Evolutionary conservation across 2,888 invertebrate genomes (phyloP).

Genomic region (Camptogramma bilineatum): DNA sequence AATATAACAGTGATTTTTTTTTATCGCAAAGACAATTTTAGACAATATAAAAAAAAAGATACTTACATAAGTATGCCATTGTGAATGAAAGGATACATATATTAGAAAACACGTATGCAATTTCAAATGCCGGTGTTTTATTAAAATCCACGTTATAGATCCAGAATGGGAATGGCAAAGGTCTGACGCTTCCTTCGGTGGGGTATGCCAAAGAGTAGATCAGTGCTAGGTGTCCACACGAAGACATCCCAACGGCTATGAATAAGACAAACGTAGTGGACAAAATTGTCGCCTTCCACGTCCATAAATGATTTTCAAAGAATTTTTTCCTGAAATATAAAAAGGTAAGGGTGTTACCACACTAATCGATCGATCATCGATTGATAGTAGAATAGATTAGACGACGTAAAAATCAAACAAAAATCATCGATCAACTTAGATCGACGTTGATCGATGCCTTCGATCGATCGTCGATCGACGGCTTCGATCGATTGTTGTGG

Average conservation of each 20-base stretch:
- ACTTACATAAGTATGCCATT: slow-evolving; percentile 31
- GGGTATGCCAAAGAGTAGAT: neutral
- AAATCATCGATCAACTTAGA: too few relatives aligned
- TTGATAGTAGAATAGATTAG: too few relatives aligned
- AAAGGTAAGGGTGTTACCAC: neutral
- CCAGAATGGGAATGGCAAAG: slow-evolving; percentile 33
- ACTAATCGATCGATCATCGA: too few relatives aligned
- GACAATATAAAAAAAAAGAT: neutral
- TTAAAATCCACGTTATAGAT: slow-evolving; percentile 15
- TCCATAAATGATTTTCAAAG: slow-evolving; percentile 32
- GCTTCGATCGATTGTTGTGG: too few relatives aligned
- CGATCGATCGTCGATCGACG: too few relatives aligned
- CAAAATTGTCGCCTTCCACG: slow-evolving; percentile 26
- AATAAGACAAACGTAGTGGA: slow-evolving; percentile 3
- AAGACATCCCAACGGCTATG: slow-evolving; percentile 16
- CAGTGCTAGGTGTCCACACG: slow-evolving; percentile 16
- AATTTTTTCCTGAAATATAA: slow-evolving; percentile 32
- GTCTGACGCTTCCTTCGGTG: slow-evolving; percentile 10
- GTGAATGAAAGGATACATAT: slow-evolving; percentile 12
- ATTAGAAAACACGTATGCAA: slow-evolving; percentile 15
- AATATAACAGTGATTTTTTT: too few relatives aligned
- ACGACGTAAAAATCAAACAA: too few relatives aligned
- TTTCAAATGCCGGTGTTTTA: slow-evolving; percentile 27
- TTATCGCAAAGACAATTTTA: too few relatives aligned
- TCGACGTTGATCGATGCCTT: too few relatives aligned